Evolutionary conservation across 2,797 vertebrate genomes (phyloP).

Genomic region (Xerus rutilus): DNA sequence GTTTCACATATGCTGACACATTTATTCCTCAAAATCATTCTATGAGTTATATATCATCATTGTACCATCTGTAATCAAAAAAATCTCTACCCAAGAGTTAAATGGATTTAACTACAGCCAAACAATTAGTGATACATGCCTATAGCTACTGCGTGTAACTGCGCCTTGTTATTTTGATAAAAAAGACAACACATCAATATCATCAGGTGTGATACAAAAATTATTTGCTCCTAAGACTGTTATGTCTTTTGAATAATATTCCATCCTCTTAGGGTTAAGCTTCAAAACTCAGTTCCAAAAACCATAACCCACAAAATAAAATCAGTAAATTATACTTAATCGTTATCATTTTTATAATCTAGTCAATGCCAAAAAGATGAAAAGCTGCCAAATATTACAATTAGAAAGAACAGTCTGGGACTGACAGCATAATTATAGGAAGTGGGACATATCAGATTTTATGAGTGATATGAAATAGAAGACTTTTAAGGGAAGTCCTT

Average conservation of each 20-base stretch:
- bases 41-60: background rate
- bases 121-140: background rate
- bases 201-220: background rate
- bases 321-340: conserved; percentile 52
- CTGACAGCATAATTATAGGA: conserved; percentile 64
- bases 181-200: background rate
- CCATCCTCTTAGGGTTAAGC: background rate
- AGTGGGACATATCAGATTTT: conserved; percentile 65
- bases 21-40: background rate
- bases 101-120: background rate
- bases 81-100: background rate
- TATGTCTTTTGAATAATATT: background rate
- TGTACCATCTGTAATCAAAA: background rate
- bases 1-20: background rate
- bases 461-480: conserved; percentile 63
- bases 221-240: background rate
- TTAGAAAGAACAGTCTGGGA: conserved; percentile 33
- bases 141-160: background rate
- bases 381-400: conserved; percentile 18
- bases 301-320: conserved; percentile 9
- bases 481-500: conserved; percentile 5
- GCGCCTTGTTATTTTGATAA: background rate
- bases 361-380: conserved; percentile 58
- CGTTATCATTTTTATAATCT: conserved; percentile 42
- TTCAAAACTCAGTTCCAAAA: conserved; percentile 67